Evolutionary conservation across 2,888 invertebrate species (phyloP), one percentile per base, ranked within the genome.

Genomic region (Octonoba sinensis): DNA sequence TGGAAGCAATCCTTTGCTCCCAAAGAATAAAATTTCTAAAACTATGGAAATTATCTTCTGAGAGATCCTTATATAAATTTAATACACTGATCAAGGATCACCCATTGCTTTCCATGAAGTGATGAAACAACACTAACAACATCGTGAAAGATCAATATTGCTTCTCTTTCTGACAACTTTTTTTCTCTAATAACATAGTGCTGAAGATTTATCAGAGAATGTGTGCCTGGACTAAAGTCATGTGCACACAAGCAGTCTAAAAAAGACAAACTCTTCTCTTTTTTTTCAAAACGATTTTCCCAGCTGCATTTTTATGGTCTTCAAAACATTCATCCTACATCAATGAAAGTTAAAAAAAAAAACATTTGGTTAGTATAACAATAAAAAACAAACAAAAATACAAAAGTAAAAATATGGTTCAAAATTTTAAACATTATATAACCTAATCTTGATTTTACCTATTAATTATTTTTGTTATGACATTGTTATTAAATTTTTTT

Each of bases 181-280:
- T 93, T 93, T 82, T 93, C 93, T 88, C 92, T 92, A 65, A 94
- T 93, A 24, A 94, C 93, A 87, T 94, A 93, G 86, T 93, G 92
- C 86, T 93, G 93, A 3, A 93, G 89, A 87, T 93, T 93, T 49
- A 93, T 91, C 24, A 92, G 84, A 66, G 85, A 84, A 3, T 84
- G 82, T 87, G 86, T 92, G 84, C 88, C 87, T 15, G 89, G 88
- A 85, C 90, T 90, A 86, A 91, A 92, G 87, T 93, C 93, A 86
- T 94, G 93, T 0, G 93, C 90, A 3, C 91, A 92, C 8, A 93
- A 91, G 87, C 93, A 93, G 87, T 94, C 94, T 56, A 94, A 89
- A 0, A 94, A 13, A 94, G 90, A 87, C 93, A 93, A 2, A 94
- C 88, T 47, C 94, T 89, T 84, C 87, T 87, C 65, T 86, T 86